Conservation (phyloP, 2,888 invertebrate genomes). For the Dilophus febrilis region DNA sequence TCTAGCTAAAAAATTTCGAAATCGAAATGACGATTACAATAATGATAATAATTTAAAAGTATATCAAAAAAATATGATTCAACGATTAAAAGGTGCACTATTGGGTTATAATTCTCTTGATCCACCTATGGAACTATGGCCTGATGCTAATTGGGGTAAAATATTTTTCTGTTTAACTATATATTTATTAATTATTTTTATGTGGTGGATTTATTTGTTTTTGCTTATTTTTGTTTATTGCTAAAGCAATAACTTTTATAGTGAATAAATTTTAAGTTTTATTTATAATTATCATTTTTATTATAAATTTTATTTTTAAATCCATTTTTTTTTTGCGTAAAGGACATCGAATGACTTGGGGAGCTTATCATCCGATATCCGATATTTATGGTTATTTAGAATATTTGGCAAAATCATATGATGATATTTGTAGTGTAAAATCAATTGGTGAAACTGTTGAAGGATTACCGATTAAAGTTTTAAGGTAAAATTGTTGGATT, state of each 20-base stretch:
- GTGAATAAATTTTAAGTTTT: too few species aligned
- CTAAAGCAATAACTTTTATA: too few species aligned
- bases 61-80: neutral
- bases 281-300: too few species aligned
- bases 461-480: constrained; percentile 54
- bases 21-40: constrained; percentile 2
- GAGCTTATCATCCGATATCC: constrained; percentile 51
- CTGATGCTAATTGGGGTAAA: constrained; percentile 41
- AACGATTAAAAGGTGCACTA: constrained; percentile 27
- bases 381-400: constrained; percentile 56
- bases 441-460: constrained; percentile 59
- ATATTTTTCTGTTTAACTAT: too few species aligned
- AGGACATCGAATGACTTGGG: constrained; percentile 51
- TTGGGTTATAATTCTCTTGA: constrained; percentile 38
- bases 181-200: too few species aligned
- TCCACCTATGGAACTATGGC: constrained; percentile 40
- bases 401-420: constrained; percentile 50
- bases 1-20: constrained; percentile 4
- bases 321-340: too few species aligned
- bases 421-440: constrained; percentile 51
- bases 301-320: too few species aligned
- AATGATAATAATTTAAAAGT: constrained; percentile 1
- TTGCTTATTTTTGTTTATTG: too few species aligned
- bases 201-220: too few species aligned
- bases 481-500: constrained; percentile 28